Percentiles rank a stretch among this genome's conserved stretches.
Conservation (phyloP, 2,113 vertebrate genomes). For the Ursus arctos region DNA sequence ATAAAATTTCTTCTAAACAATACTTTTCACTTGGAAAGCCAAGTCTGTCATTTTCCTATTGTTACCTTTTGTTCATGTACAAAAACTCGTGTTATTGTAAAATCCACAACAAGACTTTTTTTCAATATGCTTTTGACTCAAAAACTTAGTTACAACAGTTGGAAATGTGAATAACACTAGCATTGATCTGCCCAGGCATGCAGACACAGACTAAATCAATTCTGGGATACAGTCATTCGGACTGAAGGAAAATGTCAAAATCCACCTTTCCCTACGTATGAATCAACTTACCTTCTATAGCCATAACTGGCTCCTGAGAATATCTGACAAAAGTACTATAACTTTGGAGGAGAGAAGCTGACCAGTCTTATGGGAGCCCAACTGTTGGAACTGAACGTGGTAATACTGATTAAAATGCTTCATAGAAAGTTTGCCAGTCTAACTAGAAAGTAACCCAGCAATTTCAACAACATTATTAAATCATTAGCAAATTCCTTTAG, state of each 20-base stretch:
- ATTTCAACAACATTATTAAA: conserved; percentile 62
- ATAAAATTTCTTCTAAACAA: background rate
- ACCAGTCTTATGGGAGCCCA: background rate
- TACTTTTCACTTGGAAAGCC: background rate
- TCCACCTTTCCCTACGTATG: background rate
- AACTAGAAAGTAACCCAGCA: background rate
- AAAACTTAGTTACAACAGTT: conserved; percentile 6
- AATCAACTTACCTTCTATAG: background rate
- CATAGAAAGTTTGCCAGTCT: background rate
- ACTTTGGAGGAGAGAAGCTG: background rate
- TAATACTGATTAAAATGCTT: background rate
- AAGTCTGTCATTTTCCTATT: background rate
- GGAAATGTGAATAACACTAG: background rate
- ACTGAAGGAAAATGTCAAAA: conserved; percentile 50
- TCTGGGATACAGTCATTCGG: background rate
- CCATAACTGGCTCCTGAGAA: background rate
- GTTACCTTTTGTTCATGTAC: background rate
- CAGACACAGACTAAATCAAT: background rate
- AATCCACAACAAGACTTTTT: background rate
- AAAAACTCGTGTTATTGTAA: background rate
- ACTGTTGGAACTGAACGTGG: background rate
- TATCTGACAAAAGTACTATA: background rate
- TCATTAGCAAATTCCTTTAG: conserved; percentile 68
- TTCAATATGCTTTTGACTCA: background rate
- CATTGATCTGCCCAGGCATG: background rate